Base-by-base conservation (phyloP, 2,888 invertebrate species). In the Pseudococcus longispinus region DNA sequence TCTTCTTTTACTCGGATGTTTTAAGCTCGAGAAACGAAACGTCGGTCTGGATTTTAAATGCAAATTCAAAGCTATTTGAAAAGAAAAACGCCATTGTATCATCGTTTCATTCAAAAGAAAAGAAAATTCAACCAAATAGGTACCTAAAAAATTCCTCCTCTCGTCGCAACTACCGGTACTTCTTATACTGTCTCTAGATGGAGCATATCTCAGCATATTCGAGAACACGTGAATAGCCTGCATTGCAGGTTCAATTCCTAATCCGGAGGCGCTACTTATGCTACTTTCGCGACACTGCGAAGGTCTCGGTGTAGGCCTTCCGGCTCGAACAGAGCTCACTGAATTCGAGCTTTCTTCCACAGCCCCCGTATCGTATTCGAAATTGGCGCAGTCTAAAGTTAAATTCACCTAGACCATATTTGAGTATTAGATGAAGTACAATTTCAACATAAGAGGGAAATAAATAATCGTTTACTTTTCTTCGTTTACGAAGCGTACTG, bases 301-400 rank as follows among this genome's bases (percentile, higher is more conserved):
- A 1, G 87, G 85, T 74, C 87, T 83, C 13, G 87, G 87, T 6
- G 87, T 87, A n/a, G 87, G 83, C 23, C 84, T 60, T 26, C 70
- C 65, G 0, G 77, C 32, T 74, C 32, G 42, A 6, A 65, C 26
- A 2, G 86, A 55, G 23, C 84, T 46, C 4, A 32, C 51, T 8
- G 88, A 82, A 82, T 74, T 84, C 23, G 84, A 84, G 20, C 84
- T 84, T 51, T 87, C 87, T 20, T 83, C 87, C 18, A 86, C 86
- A 15, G 87, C 85, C 55, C 74, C 87, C 42, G 86, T 88, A 2
- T 89, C 85, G 18, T 88, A 88, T 20, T 88, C 88, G 88, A 88
- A 89, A 9, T 89, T 89, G 8, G 89, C 90, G 88, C 91, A 91
- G 89, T 91, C 91, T 82, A 91, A 90, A 15, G 91, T 91, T 87